Conservation (phyloP, 2,888 invertebrate species). For the Terebella lapidaria region DNA sequence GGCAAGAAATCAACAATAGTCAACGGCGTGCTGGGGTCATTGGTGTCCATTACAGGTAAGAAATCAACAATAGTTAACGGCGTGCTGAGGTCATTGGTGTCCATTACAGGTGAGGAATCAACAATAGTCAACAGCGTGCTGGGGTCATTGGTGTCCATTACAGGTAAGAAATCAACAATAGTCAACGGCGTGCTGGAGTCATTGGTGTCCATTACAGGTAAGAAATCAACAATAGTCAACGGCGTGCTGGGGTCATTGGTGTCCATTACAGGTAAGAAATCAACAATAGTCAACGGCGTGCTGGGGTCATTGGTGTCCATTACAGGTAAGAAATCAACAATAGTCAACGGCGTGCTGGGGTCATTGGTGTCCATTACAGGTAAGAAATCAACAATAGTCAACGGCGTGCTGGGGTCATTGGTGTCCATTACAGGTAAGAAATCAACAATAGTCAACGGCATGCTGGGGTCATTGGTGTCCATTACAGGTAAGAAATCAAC, state of each 20-base stretch:
- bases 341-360: slow-evolving; percentile 83
- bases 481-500: slow-evolving; percentile 14
- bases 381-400: slow-evolving; percentile 66
- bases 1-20: slow-evolving; percentile 4
- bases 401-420: slow-evolving; percentile 79
- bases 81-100: slow-evolving; percentile 78
- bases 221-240: slow-evolving; percentile 65
- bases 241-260: slow-evolving; percentile 82
- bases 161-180: slow-evolving; percentile 51
- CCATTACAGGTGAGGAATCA: slow-evolving; percentile 47
- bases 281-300: background rate
- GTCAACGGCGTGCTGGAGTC: slow-evolving; percentile 85
- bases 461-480: slow-evolving; percentile 80
- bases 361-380: slow-evolving; percentile 67
- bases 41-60: background rate
- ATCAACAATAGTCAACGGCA: slow-evolving; percentile 74
- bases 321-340: background rate
- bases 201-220: slow-evolving; percentile 63
- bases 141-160: background rate
- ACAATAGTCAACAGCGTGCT: background rate
- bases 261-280: slow-evolving; percentile 52
- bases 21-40: background rate
- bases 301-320: background rate
- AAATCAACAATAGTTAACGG: slow-evolving; percentile 82
- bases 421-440: slow-evolving; percentile 60